phyloP scores from a whole-genome alignment of 2,113 vertebrate genomes.

The Pelecanoides urinatrix region DNA sequence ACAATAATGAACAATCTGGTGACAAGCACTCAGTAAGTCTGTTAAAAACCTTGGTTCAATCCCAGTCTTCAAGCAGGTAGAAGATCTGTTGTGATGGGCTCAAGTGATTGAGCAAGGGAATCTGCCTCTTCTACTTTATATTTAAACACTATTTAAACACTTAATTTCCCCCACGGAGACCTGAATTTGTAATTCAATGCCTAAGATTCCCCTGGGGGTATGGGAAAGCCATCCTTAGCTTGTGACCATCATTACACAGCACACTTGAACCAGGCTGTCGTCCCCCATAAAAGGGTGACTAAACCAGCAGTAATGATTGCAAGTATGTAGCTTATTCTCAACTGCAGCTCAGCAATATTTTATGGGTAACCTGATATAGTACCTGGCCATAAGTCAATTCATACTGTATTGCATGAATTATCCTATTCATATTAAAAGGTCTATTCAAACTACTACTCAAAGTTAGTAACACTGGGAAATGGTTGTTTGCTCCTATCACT shows the following conservation, averaged over 20 bases:
- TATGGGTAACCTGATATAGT: neutral
- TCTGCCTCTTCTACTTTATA: neutral
- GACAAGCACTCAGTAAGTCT: neutral
- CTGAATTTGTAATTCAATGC: neutral
- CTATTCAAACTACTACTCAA: neutral
- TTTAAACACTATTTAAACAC: neutral
- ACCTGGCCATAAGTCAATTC: neutral
- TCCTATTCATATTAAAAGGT: neutral
- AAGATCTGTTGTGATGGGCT: neutral
- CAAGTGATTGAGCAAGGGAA: neutral
- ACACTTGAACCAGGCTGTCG: neutral
- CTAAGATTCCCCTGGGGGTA: neutral
- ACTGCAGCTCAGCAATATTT: neutral
- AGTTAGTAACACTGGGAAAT: neutral
- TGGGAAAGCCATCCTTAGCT: neutral
- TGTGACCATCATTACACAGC: neutral
- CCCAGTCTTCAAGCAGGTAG: neutral
- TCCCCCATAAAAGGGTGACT: neutral
- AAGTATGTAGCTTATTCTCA: neutral
- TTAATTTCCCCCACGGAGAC: neutral
- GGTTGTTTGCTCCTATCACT: neutral
- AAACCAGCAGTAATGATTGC: neutral
- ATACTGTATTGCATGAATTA: neutral
- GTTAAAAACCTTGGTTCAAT: neutral
- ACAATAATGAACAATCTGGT: neutral